Conservation (phyloP, 2,797 vertebrate species). For the Arrhamphus sclerolepis region DNA sequence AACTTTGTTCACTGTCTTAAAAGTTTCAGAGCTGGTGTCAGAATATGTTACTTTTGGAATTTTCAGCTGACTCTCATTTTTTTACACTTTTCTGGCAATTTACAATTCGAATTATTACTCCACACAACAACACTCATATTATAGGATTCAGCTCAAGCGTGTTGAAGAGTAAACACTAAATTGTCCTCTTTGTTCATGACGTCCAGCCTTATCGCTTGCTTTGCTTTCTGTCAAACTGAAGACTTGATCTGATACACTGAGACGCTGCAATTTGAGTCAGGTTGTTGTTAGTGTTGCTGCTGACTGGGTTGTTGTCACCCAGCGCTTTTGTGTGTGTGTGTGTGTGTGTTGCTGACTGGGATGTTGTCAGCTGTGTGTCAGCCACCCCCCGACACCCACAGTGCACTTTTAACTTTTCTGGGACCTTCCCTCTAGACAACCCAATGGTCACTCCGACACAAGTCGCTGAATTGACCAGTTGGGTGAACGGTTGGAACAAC, state of each 20-base stretch:
- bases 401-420: constrained; percentile 61
- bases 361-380: constrained; percentile 70
- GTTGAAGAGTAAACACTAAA: neutral
- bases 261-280: constrained; percentile 65
- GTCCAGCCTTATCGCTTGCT: constrained; percentile 42
- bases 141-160: neutral
- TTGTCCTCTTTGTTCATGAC: constrained; percentile 13
- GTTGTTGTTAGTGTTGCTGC: constrained; percentile 68
- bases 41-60: too few relatives aligned
- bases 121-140: too few relatives aligned
- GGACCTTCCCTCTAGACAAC: constrained; percentile 49
- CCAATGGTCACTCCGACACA: constrained; percentile 19
- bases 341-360: constrained; percentile 63
- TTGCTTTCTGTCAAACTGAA: constrained; percentile 56
- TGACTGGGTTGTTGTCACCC: constrained; percentile 66
- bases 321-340: constrained; percentile 18
- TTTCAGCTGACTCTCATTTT: neutral
- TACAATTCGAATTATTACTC: too few relatives aligned
- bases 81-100: neutral
- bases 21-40: too few relatives aligned
- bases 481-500: constrained; percentile 34
- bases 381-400: constrained; percentile 62
- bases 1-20: too few relatives aligned
- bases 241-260: constrained; percentile 53
- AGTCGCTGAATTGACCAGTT: constrained; percentile 62